A percentile compares a stretch with the other conserved stretches of the same genome.
Evolutionary conservation across 2,113 vertebrate species (phyloP).

Genomic region (Amphiprion ocellaris): DNA sequence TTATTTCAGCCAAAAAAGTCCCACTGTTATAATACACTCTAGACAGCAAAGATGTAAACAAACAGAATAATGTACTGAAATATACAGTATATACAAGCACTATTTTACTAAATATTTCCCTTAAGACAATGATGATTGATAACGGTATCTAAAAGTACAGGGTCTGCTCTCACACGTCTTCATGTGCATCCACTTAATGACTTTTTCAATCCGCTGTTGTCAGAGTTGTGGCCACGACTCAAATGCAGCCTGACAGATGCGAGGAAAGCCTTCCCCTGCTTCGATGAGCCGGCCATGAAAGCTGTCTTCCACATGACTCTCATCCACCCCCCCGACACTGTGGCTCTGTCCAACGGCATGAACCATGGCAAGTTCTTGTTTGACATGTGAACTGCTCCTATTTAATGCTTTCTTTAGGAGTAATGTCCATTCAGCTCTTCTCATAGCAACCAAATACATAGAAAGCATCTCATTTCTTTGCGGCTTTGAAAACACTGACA

Average conservation of each 20-base stretch:
- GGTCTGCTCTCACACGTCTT: not conserved
- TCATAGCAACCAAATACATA: too few relatives aligned
- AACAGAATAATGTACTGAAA: not conserved
- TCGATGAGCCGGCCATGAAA: slow-evolving; percentile 95
- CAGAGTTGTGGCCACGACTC: slow-evolving; percentile 93
- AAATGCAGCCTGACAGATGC: slow-evolving; percentile 92
- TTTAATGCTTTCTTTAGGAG: not conserved
- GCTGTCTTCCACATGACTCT: slow-evolving; percentile 89
- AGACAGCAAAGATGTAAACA: not conserved
- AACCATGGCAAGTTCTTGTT: slow-evolving; percentile 42
- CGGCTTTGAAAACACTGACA: not conserved
- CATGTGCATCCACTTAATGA: not conserved
- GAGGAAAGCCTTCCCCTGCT: slow-evolving; percentile 95
- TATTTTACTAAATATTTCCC: too few relatives aligned
- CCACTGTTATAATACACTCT: too few relatives aligned
- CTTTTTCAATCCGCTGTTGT: not conserved
- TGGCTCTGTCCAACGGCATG: slow-evolving; percentile 90
- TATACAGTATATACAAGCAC: too few relatives aligned
- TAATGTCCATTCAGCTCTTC: too few relatives aligned
- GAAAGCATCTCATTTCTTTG: too few relatives aligned
- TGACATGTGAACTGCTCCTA: not conserved
- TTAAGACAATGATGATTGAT: not conserved
- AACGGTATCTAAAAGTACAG: too few relatives aligned
- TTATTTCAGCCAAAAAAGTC: not conserved
- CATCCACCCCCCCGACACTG: slow-evolving; percentile 68